Evolutionary conservation across 2,113 vertebrate genomes (phyloP).

Genomic region (Xenopus laevis): DNA sequence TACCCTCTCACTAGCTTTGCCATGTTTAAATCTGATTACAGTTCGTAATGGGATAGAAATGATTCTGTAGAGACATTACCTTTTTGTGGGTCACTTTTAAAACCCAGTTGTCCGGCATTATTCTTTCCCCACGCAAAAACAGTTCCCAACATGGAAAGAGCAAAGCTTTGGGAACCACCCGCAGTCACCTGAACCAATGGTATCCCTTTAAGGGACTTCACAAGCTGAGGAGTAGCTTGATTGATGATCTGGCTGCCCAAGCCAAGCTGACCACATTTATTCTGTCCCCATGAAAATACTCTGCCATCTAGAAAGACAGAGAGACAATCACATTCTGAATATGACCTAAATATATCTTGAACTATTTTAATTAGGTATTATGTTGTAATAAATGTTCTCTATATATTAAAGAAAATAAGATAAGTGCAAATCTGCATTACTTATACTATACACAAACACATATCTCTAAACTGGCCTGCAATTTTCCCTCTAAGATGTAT

Average conservation of each 20-base stretch:
- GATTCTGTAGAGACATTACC: background rate
- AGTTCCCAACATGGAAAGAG: constrained; percentile 79
- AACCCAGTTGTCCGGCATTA: constrained; percentile 83
- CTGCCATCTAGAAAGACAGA: constrained; percentile 70
- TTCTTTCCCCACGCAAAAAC: constrained; percentile 94
- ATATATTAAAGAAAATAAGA: too few relatives aligned
- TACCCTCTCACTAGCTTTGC: too few relatives aligned
- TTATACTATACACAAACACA: too few relatives aligned
- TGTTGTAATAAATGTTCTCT: too few relatives aligned
- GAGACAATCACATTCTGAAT: background rate
- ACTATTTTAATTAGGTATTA: too few relatives aligned
- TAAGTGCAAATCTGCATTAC: too few relatives aligned
- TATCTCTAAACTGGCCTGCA: too few relatives aligned
- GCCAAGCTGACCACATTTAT: constrained; percentile 80
- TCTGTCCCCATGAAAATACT: constrained; percentile 85
- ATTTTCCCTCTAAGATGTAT: too few relatives aligned
- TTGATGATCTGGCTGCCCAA: constrained; percentile 58
- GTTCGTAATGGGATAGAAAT: too few relatives aligned
- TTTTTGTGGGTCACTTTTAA: constrained; percentile 42
- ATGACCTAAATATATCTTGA: too few relatives aligned
- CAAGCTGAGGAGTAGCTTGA: constrained; percentile 62
- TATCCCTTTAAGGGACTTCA: constrained; percentile 73
- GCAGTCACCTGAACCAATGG: constrained; percentile 80
- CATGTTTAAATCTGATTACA: background rate
- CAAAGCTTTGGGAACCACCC: constrained; percentile 80